These are phyloP conservation scores for Cydia amplana DNA, from an alignment of 1,140 invertebrate species.

Conservation along the genomic window DNA sequence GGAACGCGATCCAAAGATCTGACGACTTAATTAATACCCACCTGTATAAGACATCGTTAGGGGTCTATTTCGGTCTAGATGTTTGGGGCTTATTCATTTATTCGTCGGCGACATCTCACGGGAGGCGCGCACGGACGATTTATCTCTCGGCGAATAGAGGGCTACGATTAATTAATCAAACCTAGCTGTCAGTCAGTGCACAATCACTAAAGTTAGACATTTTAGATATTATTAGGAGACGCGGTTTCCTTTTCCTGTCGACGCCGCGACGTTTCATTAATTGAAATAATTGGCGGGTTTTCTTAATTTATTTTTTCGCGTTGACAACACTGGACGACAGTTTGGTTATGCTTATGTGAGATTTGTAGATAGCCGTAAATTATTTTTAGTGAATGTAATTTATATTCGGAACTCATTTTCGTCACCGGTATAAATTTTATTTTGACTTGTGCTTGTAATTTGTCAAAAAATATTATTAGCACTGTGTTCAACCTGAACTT, in stretches of 20 bases:
- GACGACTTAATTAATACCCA: conserved; percentile 71
- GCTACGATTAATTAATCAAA: conserved; percentile 76
- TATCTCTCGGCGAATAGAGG: conserved; percentile 63
- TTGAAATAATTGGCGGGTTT: conserved; percentile 73
- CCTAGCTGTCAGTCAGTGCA: conserved; percentile 71
- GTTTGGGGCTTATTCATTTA: conserved; percentile 75
- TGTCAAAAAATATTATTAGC: not conserved
- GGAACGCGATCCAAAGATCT: conserved; percentile 56
- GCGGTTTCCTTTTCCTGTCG: conserved; percentile 74
- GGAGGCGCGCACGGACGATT: conserved; percentile 73
- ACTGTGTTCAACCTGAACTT: not conserved
- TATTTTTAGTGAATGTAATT: conserved; percentile 4
- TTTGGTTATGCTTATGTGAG: conserved; percentile 37
- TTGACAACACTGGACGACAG: conserved; percentile 57
- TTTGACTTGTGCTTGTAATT: not conserved
- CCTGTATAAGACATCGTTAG: conserved; percentile 76
- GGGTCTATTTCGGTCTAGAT: conserved; percentile 70
- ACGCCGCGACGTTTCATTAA: conserved; percentile 70
- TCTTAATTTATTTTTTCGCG: conserved; percentile 63
- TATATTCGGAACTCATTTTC: conserved; percentile 10
- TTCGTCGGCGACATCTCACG: conserved; percentile 74
- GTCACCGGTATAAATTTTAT: not conserved
- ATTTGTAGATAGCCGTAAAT: conserved; percentile 22
- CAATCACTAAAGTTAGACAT: conserved; percentile 68
- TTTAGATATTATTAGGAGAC: conserved; percentile 40